A percentile compares a stretch with the other conserved stretches of the same genome.
Evolutionary conservation across 2,888 invertebrate species (phyloP).

Genomic region (Acanthococcus lagerstroemiae): DNA sequence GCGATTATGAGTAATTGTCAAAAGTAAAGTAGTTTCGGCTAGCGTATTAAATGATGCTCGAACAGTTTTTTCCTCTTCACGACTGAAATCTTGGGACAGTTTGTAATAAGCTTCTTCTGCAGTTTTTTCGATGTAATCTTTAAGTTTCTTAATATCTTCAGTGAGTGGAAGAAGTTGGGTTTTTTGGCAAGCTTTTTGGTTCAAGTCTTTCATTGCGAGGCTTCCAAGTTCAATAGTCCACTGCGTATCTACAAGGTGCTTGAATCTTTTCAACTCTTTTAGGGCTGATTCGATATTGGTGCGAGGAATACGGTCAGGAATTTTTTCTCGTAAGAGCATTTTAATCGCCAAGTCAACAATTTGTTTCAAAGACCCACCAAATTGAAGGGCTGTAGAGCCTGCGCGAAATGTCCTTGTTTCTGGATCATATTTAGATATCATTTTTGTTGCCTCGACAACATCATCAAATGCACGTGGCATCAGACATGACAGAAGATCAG

Average conservation of each 20-base stretch:
- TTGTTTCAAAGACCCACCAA: neutral
- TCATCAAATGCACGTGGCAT: neutral
- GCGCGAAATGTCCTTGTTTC: neutral
- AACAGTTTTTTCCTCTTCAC: too few relatives aligned
- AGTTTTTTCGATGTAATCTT: neutral
- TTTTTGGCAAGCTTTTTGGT: neutral
- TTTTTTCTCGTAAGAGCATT: neutral
- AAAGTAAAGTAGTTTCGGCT: neutral
- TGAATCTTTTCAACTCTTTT: neutral
- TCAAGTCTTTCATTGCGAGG: neutral
- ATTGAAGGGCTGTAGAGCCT: neutral
- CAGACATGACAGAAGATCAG: neutral
- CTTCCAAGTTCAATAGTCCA: neutral
- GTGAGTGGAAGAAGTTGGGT: neutral
- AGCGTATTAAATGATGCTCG: neutral
- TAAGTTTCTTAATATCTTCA: neutral
- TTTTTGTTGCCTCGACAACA: neutral
- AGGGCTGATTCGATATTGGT: neutral
- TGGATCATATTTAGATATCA: neutral
- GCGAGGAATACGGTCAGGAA: neutral
- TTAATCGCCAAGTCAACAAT: neutral
- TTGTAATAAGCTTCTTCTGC: neutral
- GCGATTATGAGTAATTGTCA: neutral
- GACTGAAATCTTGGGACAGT: too few relatives aligned
- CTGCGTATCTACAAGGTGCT: neutral